A percentile compares a stretch with the other conserved stretches of the same genome.
These are phyloP conservation scores for Fringilla coelebs DNA, from an alignment of 2,797 vertebrate genomes.

Conservation along the genomic window DNA sequence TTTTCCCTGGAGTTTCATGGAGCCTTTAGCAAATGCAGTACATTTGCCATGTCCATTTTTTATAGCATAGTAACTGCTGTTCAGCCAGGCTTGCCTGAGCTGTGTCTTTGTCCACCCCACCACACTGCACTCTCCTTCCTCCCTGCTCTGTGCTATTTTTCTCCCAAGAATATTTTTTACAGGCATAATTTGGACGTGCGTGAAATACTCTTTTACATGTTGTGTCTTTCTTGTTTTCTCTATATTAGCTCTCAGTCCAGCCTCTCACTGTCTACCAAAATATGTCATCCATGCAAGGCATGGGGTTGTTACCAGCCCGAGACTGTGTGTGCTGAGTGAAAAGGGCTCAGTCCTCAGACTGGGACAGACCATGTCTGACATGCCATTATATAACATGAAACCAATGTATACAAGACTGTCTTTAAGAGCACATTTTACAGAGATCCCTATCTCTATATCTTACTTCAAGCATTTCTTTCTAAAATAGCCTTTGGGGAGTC, in stretches of 20 bases:
- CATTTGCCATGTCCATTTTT: slow-evolving; percentile 55
- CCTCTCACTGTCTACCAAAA: slow-evolving; percentile 10
- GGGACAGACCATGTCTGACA: neutral
- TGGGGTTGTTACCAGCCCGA: neutral
- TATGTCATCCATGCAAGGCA: slow-evolving; percentile 1
- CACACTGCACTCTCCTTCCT: neutral
- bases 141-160: neutral
- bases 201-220: neutral
- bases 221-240: neutral
- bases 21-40: slow-evolving; percentile 47
- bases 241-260: neutral
- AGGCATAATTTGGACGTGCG: neutral
- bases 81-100: neutral
- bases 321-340: neutral
- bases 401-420: slow-evolving; percentile 21
- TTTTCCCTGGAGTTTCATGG: slow-evolving; percentile 58
- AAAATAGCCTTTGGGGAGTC: slow-evolving; percentile 3
- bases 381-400: slow-evolving; percentile 61
- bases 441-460: neutral
- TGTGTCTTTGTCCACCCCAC: slow-evolving; percentile 29
- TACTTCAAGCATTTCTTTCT: slow-evolving; percentile 4
- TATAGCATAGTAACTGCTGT: neutral
- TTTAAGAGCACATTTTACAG: slow-evolving; percentile 30
- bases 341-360: neutral
- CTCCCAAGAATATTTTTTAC: slow-evolving; percentile 13